Evolutionary conservation across 2,888 invertebrate species (phyloP).

Genomic region (Rhorus exstirpatorius): DNA sequence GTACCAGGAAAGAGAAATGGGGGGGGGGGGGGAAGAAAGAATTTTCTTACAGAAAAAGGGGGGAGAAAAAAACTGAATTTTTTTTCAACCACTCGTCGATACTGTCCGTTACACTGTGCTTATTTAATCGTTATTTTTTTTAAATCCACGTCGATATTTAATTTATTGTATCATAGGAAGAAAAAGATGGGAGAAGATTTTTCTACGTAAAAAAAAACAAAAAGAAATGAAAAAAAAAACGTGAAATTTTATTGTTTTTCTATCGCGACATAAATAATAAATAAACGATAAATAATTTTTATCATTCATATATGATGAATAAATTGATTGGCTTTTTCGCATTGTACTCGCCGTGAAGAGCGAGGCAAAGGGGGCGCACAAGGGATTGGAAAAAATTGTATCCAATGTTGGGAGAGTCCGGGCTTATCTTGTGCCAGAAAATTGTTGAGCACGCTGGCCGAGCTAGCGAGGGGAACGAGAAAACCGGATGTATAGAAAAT

Average conservation of each 20-base stretch:
- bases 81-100: background rate
- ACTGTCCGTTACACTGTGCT: too few relatives aligned
- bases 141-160: too few relatives aligned
- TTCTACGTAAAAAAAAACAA: slow-evolving; percentile 9
- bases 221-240: slow-evolving; percentile 8
- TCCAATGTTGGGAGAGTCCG: slow-evolving; percentile 39
- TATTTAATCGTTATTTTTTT: too few relatives aligned
- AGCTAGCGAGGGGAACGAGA: background rate
- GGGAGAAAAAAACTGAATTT: background rate
- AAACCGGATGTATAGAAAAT: slow-evolving; percentile 30
- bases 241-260: background rate
- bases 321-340: too few relatives aligned
- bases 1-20: slow-evolving; percentile 12
- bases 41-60: slow-evolving; percentile 20
- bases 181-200: slow-evolving; percentile 7
- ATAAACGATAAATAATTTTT: too few relatives aligned
- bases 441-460: slow-evolving; percentile 26
- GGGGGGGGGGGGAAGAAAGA: background rate
- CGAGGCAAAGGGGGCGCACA: background rate
- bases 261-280: too few relatives aligned
- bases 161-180: too few relatives aligned
- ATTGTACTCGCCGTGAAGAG: background rate
- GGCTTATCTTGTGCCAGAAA: slow-evolving; percentile 40
- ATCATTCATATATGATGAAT: too few relatives aligned
- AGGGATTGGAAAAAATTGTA: background rate